These are phyloP conservation scores for Apamea crenata DNA, from an alignment of 2,888 invertebrate genomes.

Conservation along the genomic window DNA sequence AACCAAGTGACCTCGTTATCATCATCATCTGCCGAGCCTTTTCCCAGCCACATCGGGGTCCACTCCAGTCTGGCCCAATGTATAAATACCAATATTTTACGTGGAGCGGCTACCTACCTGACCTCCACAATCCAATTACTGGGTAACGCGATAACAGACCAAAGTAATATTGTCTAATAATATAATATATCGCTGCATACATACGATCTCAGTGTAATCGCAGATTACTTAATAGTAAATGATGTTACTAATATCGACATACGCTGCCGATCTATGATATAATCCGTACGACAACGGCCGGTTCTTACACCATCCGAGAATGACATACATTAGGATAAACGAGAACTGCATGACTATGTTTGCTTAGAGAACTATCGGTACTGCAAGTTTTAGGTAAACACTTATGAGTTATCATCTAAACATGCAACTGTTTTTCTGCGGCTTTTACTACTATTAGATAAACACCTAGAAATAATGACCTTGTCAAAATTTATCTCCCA, in stretches of 20 bases:
- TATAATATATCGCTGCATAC: not conserved
- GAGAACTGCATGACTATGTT: not conserved
- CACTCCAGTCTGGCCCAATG: not conserved
- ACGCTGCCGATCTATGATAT: conserved; percentile 26
- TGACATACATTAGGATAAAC: conserved; percentile 18
- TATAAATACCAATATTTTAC: not conserved
- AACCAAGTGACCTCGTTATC: not conserved
- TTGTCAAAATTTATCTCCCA: not conserved
- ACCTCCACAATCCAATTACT: not conserved
- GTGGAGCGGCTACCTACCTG: not conserved
- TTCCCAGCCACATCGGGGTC: not conserved
- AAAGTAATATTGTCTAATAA: not conserved
- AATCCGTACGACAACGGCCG: conserved; percentile 1
- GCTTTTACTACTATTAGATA: too few species aligned
- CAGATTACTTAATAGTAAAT: conserved; percentile 33
- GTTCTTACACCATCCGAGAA: conserved; percentile 6
- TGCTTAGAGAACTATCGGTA: not conserved
- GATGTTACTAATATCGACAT: conserved; percentile 21
- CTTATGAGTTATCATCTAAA: not conserved
- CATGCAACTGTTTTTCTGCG: not conserved
- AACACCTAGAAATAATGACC: not conserved
- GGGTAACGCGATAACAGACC: not conserved
- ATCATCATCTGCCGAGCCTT: not conserved
- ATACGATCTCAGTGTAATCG: not conserved
- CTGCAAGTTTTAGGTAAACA: not conserved